Evolutionary conservation across 2,113 vertebrate species (phyloP).

Genomic region (Megalops atlanticus): DNA sequence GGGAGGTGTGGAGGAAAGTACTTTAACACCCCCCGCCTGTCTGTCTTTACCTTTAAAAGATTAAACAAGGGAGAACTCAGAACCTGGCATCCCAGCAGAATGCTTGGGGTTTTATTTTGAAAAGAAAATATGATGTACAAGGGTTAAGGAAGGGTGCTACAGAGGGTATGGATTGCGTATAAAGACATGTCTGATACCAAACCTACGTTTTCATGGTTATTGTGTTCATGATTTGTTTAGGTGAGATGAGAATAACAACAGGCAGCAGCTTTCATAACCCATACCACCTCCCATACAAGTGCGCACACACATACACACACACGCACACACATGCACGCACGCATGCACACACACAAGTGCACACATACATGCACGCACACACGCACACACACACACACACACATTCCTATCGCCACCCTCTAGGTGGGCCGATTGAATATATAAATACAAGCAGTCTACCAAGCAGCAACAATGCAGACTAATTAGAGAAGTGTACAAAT

Average conservation of each 20-base stretch:
- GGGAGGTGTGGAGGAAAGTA: conserved; percentile 35
- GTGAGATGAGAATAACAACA: not conserved
- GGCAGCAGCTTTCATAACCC: not conserved
- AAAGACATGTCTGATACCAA: not conserved
- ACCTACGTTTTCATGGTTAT: not conserved
- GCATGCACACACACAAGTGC: not conserved
- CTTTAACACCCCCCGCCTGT: conserved; percentile 36
- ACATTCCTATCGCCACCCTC: not conserved
- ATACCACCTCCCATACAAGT: not conserved
- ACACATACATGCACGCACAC: not conserved
- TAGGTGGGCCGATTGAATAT: not conserved
- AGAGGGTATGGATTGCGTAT: not conserved
- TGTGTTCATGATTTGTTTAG: not conserved
- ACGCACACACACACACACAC: not conserved
- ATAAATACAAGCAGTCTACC: not conserved
- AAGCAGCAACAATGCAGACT: not conserved
- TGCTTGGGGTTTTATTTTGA: not conserved
- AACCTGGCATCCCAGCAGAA: not conserved
- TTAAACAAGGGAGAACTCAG: not conserved
- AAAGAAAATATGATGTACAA: not conserved
- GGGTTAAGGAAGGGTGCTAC: not conserved
- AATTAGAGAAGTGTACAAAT: not conserved
- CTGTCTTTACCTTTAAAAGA: conserved; percentile 9
- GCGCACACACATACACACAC: not conserved
- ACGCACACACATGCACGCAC: not conserved